A percentile compares a stretch with the other conserved stretches of the same genome.
These are phyloP conservation scores for Drosophila picticornis DNA, from an alignment of 2,888 invertebrate genomes.

Conservation along the genomic window DNA sequence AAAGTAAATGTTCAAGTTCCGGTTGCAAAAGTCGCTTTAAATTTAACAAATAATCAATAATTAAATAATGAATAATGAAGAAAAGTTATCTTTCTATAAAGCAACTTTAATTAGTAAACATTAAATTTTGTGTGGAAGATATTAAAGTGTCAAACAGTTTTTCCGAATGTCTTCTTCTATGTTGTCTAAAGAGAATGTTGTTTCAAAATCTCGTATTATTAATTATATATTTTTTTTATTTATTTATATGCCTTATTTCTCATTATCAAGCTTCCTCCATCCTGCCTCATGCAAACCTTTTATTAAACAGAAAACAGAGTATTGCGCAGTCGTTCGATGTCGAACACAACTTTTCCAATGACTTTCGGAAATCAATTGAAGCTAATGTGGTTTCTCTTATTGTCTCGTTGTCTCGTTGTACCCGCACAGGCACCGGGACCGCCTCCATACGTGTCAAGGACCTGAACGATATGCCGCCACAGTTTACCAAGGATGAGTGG, in stretches of 20 bases:
- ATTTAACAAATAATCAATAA: not conserved
- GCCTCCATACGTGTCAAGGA: constrained; percentile 97
- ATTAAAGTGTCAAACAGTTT: not conserved
- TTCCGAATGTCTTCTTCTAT: not conserved
- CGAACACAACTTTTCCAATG: not conserved
- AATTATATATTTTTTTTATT: not conserved
- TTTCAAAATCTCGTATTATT: too few relatives aligned
- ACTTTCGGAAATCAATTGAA: not conserved
- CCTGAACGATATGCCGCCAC: constrained; percentile 99
- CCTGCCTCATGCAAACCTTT: not conserved
- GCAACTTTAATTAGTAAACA: not conserved
- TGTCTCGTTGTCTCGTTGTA: not conserved
- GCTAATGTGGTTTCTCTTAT: not conserved
- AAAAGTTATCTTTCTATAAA: rapidly evolving
- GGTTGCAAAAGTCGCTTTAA: not conserved
- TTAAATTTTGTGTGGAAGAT: not conserved
- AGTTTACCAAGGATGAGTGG: constrained; percentile 98
- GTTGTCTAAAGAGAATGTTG: too few relatives aligned
- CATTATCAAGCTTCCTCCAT: not conserved
- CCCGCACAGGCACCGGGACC: constrained; percentile 88
- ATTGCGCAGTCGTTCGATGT: not conserved
- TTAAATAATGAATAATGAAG: not conserved
- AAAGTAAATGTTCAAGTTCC: not conserved
- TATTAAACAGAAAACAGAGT: rapidly evolving
- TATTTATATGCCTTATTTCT: too few relatives aligned